A percentile compares a stretch with the other conserved stretches of the same genome.
Conservation (phyloP, 2,888 invertebrate species). For the Campoletis raptor region DNA sequence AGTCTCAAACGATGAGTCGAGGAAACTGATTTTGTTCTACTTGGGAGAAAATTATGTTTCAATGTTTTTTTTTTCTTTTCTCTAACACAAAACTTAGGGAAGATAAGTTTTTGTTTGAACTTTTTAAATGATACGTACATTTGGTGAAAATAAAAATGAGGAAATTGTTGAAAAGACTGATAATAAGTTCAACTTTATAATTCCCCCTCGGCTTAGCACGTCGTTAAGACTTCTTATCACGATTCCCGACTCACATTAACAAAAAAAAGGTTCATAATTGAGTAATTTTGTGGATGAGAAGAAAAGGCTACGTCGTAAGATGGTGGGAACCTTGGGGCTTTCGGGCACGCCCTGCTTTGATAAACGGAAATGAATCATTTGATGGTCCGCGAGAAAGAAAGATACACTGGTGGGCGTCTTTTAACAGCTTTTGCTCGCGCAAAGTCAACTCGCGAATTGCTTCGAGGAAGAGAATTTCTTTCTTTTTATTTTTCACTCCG, state of each 20-base stretch:
- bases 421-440: constrained; percentile 46
- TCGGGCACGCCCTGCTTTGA: constrained; percentile 51
- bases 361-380: constrained; percentile 67
- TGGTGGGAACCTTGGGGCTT: constrained; percentile 22
- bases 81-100: neutral
- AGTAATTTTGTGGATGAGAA: constrained; percentile 21
- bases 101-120: neutral
- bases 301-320: constrained; percentile 22
- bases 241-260: neutral
- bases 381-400: constrained; percentile 40
- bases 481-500: neutral
- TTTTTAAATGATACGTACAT: neutral
- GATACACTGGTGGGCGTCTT: constrained; percentile 55
- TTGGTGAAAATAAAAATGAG: neutral
- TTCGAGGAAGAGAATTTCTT: constrained; percentile 11
- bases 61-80: neutral
- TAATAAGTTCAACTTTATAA: constrained; percentile 9
- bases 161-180: neutral
- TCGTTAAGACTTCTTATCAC: constrained; percentile 25
- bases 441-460: constrained; percentile 40
- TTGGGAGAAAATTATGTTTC: neutral
- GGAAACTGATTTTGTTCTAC: neutral
- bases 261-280: constrained; percentile 17
- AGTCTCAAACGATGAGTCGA: neutral
- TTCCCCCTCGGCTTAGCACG: neutral